Base-by-base conservation (phyloP, 2,797 vertebrate species). In the Cyclopterus lumpus region DNA sequence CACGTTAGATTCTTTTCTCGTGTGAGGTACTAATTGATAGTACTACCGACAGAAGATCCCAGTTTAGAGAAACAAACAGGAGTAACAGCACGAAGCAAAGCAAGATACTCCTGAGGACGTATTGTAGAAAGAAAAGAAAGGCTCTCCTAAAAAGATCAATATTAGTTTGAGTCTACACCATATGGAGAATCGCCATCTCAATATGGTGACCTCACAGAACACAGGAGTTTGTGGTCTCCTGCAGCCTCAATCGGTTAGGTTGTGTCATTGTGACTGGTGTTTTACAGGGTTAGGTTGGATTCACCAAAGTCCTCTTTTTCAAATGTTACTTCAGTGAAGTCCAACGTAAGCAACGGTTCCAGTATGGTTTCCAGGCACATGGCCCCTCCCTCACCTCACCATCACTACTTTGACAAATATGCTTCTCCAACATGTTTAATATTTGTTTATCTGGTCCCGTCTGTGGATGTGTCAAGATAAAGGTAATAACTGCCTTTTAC, bases 401-500 rank as follows among this genome's bases (percentile, higher is more conserved):
- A 26, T 62, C 71, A 78, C 55, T 8, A 11, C 66, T 60, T 46
- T 79, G 63, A 83, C 48, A 85, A 75, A 80, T 77, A 24, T 18
- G 46, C 67, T 32, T 46, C 83, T 67, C 32, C 53, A 59, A 44
- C 77, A 59, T 81, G 66, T 86, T 85, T 70, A 76, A 83, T 89
- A 82, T 71, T 65, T 78, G 28, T 76, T 83, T 69, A 88, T 89
- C 81, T 83, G 48, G 30, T 83, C 60, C 18, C 16, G 68, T 67
- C 60, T 34, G n/a, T 0, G 11, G 68, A 73, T 26, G 48, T 51
- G 61, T 63, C 65, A 16, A 87, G 85, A 91, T 90, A 84, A 89
- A 89, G 71, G 61, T 73, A 79, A 84, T 82, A 79, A 40, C 81
- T 75, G 75, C 80, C 75, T 66, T 55, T 63, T 62, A 67, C 76